Evolutionary conservation across 2,888 invertebrate species (phyloP).

Genomic region (Cephus spinipes): DNA sequence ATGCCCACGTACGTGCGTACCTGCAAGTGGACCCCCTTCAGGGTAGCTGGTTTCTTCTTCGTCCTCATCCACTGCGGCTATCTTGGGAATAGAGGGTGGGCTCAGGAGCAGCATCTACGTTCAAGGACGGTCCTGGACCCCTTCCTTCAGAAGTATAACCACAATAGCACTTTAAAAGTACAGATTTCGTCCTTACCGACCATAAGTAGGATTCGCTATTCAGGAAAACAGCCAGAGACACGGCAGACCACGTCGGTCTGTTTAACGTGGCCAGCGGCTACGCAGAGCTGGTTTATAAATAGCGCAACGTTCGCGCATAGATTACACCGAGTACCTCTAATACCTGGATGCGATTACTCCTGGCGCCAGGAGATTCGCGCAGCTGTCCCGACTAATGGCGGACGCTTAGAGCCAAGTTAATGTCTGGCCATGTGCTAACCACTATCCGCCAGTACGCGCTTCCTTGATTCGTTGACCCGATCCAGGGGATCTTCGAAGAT

Average conservation of each 20-base stretch:
- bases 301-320: slow-evolving; percentile 27
- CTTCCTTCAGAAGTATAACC: not conserved
- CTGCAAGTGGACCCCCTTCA: not conserved
- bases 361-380: slow-evolving; percentile 27
- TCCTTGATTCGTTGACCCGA: not conserved
- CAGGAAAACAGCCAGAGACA: not conserved
- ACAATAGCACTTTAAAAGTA: not conserved
- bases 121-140: slow-evolving; percentile 5
- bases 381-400: slow-evolving; percentile 38
- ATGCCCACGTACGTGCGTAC: not conserved
- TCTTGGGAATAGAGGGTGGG: not conserved
- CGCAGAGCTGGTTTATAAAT: slow-evolving; percentile 38
- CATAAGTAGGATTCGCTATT: not conserved
- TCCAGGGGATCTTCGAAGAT: not conserved
- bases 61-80: not conserved
- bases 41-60: not conserved
- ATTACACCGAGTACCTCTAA: slow-evolving; percentile 31
- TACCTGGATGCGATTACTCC: slow-evolving; percentile 36
- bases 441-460: not conserved
- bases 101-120: not conserved
- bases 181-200: not conserved
- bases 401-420: slow-evolving; percentile 55
- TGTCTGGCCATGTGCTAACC: slow-evolving; percentile 36
- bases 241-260: not conserved
- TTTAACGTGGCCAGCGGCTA: not conserved